Evolutionary conservation across 2,113 vertebrate species (phyloP).

Genomic region (Rhabdomys dilectus): DNA sequence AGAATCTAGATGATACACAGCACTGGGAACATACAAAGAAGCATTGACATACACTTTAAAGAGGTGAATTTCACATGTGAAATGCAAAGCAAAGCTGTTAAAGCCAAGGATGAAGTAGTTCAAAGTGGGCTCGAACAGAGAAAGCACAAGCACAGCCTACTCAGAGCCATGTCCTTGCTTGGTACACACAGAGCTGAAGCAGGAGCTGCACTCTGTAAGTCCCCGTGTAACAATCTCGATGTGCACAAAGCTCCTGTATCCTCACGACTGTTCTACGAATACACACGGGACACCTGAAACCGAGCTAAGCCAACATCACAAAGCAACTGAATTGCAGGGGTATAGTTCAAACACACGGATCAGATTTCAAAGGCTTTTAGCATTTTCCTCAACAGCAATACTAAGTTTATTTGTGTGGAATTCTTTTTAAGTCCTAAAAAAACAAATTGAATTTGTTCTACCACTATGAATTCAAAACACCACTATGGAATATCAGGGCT

Average conservation of each 20-base stretch:
- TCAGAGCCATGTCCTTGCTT: not conserved
- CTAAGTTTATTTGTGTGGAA: not conserved
- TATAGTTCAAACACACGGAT: not conserved
- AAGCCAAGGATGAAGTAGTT: not conserved
- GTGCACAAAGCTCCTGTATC: not conserved
- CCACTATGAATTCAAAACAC: constrained; percentile 14
- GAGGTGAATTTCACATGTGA: not conserved
- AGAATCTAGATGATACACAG: not conserved
- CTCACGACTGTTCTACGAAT: not conserved
- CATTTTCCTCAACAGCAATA: not conserved
- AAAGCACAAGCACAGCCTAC: not conserved
- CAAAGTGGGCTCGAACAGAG: not conserved
- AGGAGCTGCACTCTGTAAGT: not conserved
- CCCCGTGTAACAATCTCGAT: not conserved
- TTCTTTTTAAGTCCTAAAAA: not conserved
- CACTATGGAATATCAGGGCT: not conserved
- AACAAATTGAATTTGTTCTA: not conserved
- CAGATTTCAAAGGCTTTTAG: constrained; percentile 14
- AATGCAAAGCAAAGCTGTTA: not conserved
- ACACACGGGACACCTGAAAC: not conserved
- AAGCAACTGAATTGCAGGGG: not conserved
- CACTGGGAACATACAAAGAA: not conserved
- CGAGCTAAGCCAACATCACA: not conserved
- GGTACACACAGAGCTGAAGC: not conserved
- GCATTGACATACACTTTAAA: not conserved